phyloP scores from a whole-genome alignment of 2,888 invertebrate genomes.

The Loripinus fragilis region DNA sequence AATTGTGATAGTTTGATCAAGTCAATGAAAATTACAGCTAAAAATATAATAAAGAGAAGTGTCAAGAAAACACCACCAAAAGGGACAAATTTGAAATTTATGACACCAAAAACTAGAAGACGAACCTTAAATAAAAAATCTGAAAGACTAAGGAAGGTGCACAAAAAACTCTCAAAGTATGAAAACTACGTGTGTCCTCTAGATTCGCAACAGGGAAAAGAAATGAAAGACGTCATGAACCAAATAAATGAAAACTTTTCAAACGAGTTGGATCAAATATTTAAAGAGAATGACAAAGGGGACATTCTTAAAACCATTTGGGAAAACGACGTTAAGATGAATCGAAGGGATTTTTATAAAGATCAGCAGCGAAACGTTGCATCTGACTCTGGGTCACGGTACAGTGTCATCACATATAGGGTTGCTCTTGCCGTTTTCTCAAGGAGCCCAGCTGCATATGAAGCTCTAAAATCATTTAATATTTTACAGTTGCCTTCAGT shows the following conservation, averaged over 20 bases:
- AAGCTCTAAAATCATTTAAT: conserved; percentile 3
- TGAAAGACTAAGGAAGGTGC: not conserved
- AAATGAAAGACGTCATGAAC: not conserved
- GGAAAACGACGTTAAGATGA: not conserved
- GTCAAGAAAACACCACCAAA: not conserved
- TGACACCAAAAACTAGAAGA: not conserved
- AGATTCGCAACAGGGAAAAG: not conserved
- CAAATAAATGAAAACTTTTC: not conserved
- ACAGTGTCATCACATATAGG: conserved; percentile 1
- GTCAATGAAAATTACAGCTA: not conserved
- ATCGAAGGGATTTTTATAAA: not conserved
- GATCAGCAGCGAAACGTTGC: not conserved
- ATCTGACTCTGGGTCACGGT: not conserved
- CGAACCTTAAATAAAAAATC: not conserved
- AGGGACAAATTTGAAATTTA: not conserved
- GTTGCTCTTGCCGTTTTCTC: conserved; percentile 3
- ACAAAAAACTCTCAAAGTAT: not conserved
- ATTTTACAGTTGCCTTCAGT: conserved; percentile 1
- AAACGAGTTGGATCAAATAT: not conserved
- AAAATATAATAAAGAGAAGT: not conserved
- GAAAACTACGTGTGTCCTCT: not conserved
- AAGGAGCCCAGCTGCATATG: not conserved
- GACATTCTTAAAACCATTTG: not conserved
- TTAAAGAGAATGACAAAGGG: not conserved
- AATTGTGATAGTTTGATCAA: not conserved